Conservation (phyloP, 2,888 invertebrate species). For the Sinopyrophorus schimmeli region DNA sequence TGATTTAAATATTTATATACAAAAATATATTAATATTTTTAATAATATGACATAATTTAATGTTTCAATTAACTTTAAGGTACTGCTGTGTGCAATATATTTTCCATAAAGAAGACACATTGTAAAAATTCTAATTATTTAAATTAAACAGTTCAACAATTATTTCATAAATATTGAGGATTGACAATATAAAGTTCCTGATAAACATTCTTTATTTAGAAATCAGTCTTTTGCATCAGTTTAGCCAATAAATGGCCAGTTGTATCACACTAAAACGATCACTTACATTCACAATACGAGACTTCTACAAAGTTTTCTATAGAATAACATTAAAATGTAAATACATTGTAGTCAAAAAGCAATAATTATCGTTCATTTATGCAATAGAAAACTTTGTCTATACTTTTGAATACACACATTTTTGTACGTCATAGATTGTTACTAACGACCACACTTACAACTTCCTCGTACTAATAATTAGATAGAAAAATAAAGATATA, state of each 20-base stretch:
- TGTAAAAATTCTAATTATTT: too few species aligned
- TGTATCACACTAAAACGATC: constrained; percentile 54
- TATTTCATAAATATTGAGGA: too few species aligned
- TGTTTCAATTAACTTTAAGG: too few species aligned
- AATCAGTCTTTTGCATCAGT: constrained; percentile 55
- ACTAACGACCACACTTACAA: constrained; percentile 39
- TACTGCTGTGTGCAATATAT: too few species aligned
- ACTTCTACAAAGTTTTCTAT: constrained; percentile 38
- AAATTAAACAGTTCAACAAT: too few species aligned
- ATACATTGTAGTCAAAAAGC: neutral
- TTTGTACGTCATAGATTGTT: constrained; percentile 30
- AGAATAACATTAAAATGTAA: neutral
- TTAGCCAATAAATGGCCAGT: constrained; percentile 44
- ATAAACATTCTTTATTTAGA: constrained; percentile 47
- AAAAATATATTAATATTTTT: too few species aligned
- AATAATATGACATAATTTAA: too few species aligned
- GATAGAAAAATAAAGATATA: constrained; percentile 24
- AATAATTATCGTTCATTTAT: neutral
- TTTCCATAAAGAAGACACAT: too few species aligned
- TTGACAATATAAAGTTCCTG: too few species aligned
- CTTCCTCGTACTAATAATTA: constrained; percentile 23
- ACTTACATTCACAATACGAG: constrained; percentile 47
- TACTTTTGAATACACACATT: constrained; percentile 21
- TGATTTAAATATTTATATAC: too few species aligned
- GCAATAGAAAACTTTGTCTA: constrained; percentile 33